Conservation (phyloP, 2,113 vertebrate genomes). For the Geococcyx californianus region DNA sequence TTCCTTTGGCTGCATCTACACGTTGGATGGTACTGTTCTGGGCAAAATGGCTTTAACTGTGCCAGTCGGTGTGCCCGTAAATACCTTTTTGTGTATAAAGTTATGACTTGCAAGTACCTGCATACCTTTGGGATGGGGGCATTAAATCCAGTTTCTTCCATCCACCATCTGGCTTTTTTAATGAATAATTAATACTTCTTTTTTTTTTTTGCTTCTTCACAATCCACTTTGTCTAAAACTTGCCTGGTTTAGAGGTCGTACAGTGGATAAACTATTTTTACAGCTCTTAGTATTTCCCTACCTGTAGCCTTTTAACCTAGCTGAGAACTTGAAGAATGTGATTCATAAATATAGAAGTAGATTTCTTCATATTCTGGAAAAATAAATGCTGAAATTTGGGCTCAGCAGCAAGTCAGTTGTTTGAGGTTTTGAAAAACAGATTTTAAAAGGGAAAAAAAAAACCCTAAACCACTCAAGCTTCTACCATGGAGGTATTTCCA, state of each 20-base stretch:
- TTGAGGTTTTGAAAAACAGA: background rate
- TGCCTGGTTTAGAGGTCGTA: background rate
- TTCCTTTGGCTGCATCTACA: background rate
- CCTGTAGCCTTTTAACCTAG: background rate
- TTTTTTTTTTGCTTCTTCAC: background rate
- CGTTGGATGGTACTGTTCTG: background rate
- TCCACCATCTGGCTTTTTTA: background rate
- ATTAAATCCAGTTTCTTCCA: background rate
- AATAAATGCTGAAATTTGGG: background rate
- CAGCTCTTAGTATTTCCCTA: background rate
- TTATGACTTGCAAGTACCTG: background rate
- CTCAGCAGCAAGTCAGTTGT: slow-evolving; percentile 7
- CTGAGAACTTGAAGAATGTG: background rate
- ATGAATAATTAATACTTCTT: background rate
- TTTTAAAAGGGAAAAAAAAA: background rate
- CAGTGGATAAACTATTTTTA: background rate
- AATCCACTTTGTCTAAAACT: background rate
- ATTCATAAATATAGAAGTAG: slow-evolving; percentile 16
- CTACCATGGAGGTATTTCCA: background rate
- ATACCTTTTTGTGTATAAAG: background rate
- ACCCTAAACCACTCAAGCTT: background rate
- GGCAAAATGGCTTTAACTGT: background rate
- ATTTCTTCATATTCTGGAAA: slow-evolving; percentile 7
- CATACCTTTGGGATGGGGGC: background rate
- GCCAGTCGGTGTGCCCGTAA: background rate